phyloP scores from a whole-genome alignment of 2,797 vertebrate genomes.

The Arrhamphus sclerolepis region DNA sequence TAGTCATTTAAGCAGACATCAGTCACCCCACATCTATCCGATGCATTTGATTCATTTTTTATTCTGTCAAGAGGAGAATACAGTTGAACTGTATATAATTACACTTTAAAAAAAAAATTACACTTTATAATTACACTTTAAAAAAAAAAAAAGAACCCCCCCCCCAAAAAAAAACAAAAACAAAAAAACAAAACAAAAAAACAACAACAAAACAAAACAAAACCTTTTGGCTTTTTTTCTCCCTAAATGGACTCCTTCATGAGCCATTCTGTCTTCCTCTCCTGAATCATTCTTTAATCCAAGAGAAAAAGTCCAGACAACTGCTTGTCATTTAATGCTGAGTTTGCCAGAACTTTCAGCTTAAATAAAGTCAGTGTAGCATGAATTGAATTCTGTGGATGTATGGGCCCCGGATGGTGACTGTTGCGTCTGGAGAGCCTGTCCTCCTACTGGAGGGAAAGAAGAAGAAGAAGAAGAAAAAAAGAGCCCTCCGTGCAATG shows the following conservation, averaged over 20 bases:
- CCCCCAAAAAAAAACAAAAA: background rate
- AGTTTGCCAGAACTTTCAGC: conserved; percentile 79
- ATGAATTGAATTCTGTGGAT: conserved; percentile 87
- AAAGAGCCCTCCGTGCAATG: conserved; percentile 69
- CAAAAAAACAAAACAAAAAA: background rate
- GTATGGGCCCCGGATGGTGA: conserved; percentile 81
- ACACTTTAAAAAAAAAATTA: background rate
- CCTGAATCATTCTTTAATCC: conserved; percentile 86
- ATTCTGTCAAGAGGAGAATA: background rate
- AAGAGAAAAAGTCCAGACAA: conserved; percentile 78
- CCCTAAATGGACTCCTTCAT: conserved; percentile 78
- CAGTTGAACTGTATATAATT: no score
- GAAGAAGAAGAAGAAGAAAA: conserved; percentile 1
- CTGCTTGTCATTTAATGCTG: conserved; percentile 83
- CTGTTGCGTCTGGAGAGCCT: conserved; percentile 81
- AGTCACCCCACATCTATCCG: no score
- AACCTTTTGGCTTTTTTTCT: conserved; percentile 76
- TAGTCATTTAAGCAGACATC: no score
- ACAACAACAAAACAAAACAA: background rate
- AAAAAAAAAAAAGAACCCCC: no score
- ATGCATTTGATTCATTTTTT: no score
- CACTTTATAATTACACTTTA: background rate
- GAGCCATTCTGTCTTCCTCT: conserved; percentile 77
- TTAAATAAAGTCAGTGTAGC: conserved; percentile 88
- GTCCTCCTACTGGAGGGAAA: conserved; percentile 49